A percentile compares a stretch with the other conserved stretches of the same genome.
Evolutionary conservation across 2,113 vertebrate genomes (phyloP).

Genomic region (Otis tarda): DNA sequence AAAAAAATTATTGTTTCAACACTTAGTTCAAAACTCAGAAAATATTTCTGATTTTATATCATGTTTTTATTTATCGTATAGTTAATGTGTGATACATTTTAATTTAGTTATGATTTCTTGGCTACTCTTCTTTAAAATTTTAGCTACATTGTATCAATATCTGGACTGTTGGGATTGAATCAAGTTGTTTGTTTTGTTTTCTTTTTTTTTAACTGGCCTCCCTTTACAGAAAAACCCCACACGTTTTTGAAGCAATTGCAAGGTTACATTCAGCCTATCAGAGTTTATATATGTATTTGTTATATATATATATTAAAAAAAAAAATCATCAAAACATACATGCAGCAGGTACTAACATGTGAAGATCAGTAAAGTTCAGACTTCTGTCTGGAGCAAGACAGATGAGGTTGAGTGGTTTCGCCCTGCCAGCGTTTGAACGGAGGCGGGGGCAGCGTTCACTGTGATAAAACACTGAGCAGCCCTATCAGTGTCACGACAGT

Average conservation of each 20-base stretch:
- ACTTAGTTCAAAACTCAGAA: background rate
- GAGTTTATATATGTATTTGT: background rate
- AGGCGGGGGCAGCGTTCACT: background rate
- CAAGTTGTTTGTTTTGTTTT: too few species aligned
- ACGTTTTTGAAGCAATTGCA: background rate
- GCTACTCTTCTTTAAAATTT: background rate
- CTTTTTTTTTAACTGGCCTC: background rate
- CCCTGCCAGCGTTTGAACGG: background rate
- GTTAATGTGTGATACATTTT: background rate
- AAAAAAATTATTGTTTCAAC: background rate
- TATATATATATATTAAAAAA: too few species aligned
- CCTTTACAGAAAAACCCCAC: background rate
- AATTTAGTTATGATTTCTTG: background rate
- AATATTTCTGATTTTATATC: background rate
- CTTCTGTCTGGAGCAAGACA: background rate
- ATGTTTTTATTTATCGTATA: background rate
- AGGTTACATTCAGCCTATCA: background rate
- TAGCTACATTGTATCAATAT: background rate
- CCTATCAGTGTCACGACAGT: background rate
- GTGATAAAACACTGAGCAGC: background rate
- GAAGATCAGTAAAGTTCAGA: background rate
- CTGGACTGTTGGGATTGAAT: background rate
- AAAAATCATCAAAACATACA: background rate
- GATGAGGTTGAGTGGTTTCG: background rate
- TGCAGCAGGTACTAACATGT: background rate